A percentile compares a stretch with the other conserved stretches of the same genome.
These are phyloP conservation scores for Daktulosphaira vitifoliae DNA, from an alignment of 1,140 invertebrate genomes.

Conservation along the genomic window DNA sequence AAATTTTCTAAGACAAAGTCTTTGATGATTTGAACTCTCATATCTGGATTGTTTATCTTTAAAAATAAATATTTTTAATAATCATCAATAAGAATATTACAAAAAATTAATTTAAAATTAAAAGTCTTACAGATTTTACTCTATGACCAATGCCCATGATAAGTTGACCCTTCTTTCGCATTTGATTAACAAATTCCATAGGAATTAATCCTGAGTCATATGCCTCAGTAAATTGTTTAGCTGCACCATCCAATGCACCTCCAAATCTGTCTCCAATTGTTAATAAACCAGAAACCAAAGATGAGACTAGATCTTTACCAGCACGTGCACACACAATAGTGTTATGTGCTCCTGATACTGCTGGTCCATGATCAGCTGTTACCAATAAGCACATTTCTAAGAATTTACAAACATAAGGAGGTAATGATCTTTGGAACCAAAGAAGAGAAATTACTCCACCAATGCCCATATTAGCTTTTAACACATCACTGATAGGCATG, in stretches of 20 bases:
- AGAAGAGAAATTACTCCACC: slow-evolving; percentile 94
- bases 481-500: slow-evolving; percentile 92
- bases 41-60: slow-evolving; percentile 97
- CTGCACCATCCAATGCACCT: slow-evolving; percentile 93
- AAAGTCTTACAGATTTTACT: slow-evolving; percentile 74
- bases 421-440: slow-evolving; percentile 96
- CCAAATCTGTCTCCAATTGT: slow-evolving; percentile 99
- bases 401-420: slow-evolving; percentile 91
- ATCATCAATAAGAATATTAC: background rate
- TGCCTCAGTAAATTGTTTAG: slow-evolving; percentile 90
- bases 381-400: slow-evolving; percentile 99
- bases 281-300: slow-evolving; percentile 86
- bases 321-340: slow-evolving; percentile 98
- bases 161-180: slow-evolving; percentile 91
- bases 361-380: slow-evolving; percentile 98
- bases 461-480: slow-evolving; percentile 84
- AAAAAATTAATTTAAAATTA: background rate
- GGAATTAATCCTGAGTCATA: slow-evolving; percentile 89
- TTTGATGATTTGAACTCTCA: slow-evolving; percentile 91
- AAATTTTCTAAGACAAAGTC: slow-evolving; percentile 92
- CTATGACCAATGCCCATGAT: slow-evolving; percentile 99
- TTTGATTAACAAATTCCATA: slow-evolving; percentile 97
- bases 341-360: slow-evolving; percentile 97
- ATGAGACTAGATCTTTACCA: slow-evolving; percentile 97
- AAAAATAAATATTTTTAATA: slow-evolving; percentile 27